Conservation (phyloP, 2,888 invertebrate species). For the Cosmorhoe ocellata region DNA sequence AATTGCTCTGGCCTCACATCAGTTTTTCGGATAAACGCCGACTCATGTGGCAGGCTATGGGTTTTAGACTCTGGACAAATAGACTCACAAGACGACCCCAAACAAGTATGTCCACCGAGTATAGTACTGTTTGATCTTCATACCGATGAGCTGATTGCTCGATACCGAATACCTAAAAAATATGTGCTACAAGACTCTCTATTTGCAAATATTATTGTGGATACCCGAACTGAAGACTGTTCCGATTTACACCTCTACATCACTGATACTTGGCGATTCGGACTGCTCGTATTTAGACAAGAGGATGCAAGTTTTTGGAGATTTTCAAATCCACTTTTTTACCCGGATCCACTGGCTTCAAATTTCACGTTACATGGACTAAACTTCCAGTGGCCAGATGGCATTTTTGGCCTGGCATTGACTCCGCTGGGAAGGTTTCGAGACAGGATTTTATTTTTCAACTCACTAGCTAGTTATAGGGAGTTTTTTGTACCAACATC, state of each 20-base stretch:
- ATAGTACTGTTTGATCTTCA: slow-evolving; percentile 87
- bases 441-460: slow-evolving; percentile 88
- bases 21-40: slow-evolving; percentile 88
- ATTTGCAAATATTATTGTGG: slow-evolving; percentile 86
- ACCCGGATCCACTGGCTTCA: slow-evolving; percentile 88
- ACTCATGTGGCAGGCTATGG: slow-evolving; percentile 90
- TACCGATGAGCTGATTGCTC: slow-evolving; percentile 84
- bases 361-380: slow-evolving; percentile 88
- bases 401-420: slow-evolving; percentile 88
- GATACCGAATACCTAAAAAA: slow-evolving; percentile 85
- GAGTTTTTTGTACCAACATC: slow-evolving; percentile 89
- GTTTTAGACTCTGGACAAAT: slow-evolving; percentile 90
- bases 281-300: slow-evolving; percentile 84
- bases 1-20: slow-evolving; percentile 88
- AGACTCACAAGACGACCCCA: slow-evolving; percentile 84
- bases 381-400: slow-evolving; percentile 92
- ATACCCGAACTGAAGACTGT: slow-evolving; percentile 83
- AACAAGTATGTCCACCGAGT: slow-evolving; percentile 88
- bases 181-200: slow-evolving; percentile 86
- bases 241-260: slow-evolving; percentile 85
- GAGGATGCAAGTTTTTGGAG: slow-evolving; percentile 82
- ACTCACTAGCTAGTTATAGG: slow-evolving; percentile 91
- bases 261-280: slow-evolving; percentile 87
- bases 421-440: slow-evolving; percentile 76
- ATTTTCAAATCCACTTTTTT: slow-evolving; percentile 86